phyloP scores from a whole-genome alignment of 2,888 invertebrate species.

The Drosophila anceps region DNA sequence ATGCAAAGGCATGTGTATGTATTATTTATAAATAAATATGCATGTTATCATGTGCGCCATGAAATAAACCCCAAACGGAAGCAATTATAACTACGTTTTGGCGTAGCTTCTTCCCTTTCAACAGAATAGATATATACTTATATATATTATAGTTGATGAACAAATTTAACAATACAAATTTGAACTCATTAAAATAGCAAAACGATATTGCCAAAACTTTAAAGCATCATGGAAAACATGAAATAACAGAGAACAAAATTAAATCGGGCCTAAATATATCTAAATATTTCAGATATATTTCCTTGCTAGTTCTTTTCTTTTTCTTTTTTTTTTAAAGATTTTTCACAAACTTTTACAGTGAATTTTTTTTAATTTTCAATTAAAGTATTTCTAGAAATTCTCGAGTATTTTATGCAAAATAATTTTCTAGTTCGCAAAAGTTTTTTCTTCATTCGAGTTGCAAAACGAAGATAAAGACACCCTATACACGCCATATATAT shows the following conservation, averaged over 20 bases:
- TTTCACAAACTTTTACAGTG: no score
- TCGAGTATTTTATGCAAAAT: not conserved
- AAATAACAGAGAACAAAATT: slow-evolving; percentile 8
- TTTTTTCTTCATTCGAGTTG: not conserved
- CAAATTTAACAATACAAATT: slow-evolving; percentile 6
- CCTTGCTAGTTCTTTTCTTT: not conserved
- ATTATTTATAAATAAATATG: slow-evolving; percentile 41
- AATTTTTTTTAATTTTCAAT: not conserved
- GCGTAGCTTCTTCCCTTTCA: not conserved
- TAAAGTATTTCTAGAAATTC: not conserved
- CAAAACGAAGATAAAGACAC: not conserved
- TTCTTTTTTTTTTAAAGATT: no score
- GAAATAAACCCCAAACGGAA: slow-evolving; percentile 25
- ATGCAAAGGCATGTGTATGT: slow-evolving; percentile 35
- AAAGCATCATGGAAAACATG: not conserved
- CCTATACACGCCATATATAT: not conserved
- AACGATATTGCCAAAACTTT: not conserved
- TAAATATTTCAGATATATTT: not conserved
- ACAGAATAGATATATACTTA: not conserved
- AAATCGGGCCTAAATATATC: not conserved
- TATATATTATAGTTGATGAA: not conserved
- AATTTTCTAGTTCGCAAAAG: not conserved
- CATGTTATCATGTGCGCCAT: slow-evolving; percentile 16
- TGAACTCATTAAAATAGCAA: slow-evolving; percentile 1
- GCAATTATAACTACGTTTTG: not conserved